phyloP scores from a whole-genome alignment of 2,888 invertebrate genomes.

The Papilio elwesi region DNA sequence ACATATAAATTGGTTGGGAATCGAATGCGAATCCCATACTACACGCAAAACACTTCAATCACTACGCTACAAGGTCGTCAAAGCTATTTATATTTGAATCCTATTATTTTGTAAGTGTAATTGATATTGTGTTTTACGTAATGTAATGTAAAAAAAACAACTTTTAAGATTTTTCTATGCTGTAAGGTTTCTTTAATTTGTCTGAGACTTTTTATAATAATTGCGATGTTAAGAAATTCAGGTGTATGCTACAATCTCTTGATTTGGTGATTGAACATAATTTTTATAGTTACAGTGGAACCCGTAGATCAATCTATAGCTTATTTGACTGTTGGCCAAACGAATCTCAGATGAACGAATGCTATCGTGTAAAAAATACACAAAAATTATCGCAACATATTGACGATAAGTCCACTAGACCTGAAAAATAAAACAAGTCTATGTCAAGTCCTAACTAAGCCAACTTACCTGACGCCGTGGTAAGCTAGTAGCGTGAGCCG shows the following conservation, averaged over 20 bases:
- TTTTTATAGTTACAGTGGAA: not conserved
- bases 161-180: not conserved
- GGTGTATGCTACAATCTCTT: too few relatives aligned
- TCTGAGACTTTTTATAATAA: not conserved
- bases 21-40: too few relatives aligned
- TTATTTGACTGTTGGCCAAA: too few relatives aligned
- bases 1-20: too few relatives aligned
- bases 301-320: constrained; percentile 16
- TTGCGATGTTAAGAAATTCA: not conserved
- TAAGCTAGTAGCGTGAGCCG: constrained; percentile 86
- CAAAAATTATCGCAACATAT: too few relatives aligned
- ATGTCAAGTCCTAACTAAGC: not conserved
- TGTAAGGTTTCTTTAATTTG: constrained; percentile 1
- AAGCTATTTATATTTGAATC: not conserved
- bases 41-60: too few relatives aligned
- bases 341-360: too few relatives aligned
- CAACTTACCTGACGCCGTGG: constrained; percentile 87
- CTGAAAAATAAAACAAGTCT: too few relatives aligned
- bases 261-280: not conserved
- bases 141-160: not conserved
- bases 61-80: too few relatives aligned
- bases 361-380: too few relatives aligned
- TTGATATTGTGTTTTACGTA: not conserved
- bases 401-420: too few relatives aligned
- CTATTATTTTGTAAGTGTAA: not conserved